phyloP scores from a whole-genome alignment of 2,888 invertebrate species.

The Leistus spinibarbis region DNA sequence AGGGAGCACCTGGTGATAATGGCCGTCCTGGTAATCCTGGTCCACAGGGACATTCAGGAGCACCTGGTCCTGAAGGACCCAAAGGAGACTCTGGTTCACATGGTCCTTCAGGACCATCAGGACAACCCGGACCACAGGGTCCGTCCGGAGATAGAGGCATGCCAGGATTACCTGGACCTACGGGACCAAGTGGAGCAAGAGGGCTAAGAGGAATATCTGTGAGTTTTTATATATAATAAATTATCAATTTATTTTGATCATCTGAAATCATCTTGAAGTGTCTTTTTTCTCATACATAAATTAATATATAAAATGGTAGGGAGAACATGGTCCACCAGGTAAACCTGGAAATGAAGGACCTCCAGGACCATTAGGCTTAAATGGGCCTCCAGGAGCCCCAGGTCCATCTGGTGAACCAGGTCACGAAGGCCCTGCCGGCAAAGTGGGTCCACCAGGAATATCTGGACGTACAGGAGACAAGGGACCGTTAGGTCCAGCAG shows the following conservation, averaged over 20 bases:
- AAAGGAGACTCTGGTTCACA: conserved; percentile 77
- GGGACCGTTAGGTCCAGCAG: conserved; percentile 71
- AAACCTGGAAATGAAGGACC: conserved; percentile 76
- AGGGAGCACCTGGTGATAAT: conserved; percentile 72
- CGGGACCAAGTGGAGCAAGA: conserved; percentile 68
- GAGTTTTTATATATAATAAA: conserved; percentile 48
- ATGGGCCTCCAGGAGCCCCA: conserved; percentile 70
- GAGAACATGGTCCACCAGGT: conserved; percentile 74
- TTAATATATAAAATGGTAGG: conserved; percentile 58
- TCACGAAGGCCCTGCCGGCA: conserved; percentile 68
- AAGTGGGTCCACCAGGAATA: conserved; percentile 73
- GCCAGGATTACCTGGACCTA: conserved; percentile 67
- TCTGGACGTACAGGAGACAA: conserved; percentile 78
- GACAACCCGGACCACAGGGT: conserved; percentile 73
- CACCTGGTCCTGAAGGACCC: conserved; percentile 72
- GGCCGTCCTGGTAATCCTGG: conserved; percentile 73
- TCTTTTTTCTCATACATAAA: conserved; percentile 4
- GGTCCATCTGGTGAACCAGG: conserved; percentile 68
- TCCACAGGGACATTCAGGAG: conserved; percentile 72
- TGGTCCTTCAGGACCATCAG: conserved; percentile 72
- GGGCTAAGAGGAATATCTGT: conserved; percentile 70
- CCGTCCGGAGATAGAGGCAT: conserved; percentile 70
- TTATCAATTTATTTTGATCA: conserved; percentile 15
- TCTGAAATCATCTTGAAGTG: too few relatives aligned
- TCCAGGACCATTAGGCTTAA: conserved; percentile 69